A percentile compares a stretch with the other conserved stretches of the same genome.
Evolutionary conservation across 2,888 invertebrate genomes (phyloP).

Genomic region (Ophioninae sp.): DNA sequence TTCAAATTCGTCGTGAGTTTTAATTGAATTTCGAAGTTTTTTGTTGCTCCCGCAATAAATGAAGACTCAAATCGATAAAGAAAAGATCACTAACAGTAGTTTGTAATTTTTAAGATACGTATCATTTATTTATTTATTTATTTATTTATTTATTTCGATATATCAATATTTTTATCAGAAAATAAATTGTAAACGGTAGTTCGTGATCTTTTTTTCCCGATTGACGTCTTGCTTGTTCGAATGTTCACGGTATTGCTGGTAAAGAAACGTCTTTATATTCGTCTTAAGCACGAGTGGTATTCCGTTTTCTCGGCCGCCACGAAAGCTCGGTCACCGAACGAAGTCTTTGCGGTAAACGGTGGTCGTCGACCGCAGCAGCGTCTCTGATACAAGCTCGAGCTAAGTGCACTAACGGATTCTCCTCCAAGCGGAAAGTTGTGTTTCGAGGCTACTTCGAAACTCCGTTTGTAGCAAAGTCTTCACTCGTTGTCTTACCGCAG

Average conservation of each 20-base stretch:
- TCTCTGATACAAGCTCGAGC: conserved; percentile 25
- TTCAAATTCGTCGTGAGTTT: too few species aligned
- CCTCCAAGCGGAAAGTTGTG: conserved; percentile 70
- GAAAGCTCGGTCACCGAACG: background rate
- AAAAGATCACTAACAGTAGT: too few species aligned
- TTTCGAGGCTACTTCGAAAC: conserved; percentile 65
- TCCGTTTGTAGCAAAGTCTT: conserved; percentile 63
- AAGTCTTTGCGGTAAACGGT: conserved; percentile 5
- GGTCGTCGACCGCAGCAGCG: conserved; percentile 12
- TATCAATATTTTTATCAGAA: too few species aligned
- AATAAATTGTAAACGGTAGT: too few species aligned
- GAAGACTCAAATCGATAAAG: too few species aligned
- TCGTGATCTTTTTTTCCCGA: too few species aligned
- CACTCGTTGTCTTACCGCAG: conserved; percentile 56
- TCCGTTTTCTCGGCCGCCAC: background rate
- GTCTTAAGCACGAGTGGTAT: background rate
- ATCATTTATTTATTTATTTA: too few species aligned
- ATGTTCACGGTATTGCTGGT: background rate
- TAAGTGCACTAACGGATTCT: conserved; percentile 56
- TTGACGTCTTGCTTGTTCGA: too few species aligned
- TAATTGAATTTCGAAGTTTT: too few species aligned
- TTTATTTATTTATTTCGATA: too few species aligned
- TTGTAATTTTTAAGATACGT: too few species aligned
- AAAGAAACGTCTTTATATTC: background rate
- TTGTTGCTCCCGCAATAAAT: too few species aligned